phyloP scores from a whole-genome alignment of 2,888 invertebrate genomes.

The Keiferia lycopersicella region DNA sequence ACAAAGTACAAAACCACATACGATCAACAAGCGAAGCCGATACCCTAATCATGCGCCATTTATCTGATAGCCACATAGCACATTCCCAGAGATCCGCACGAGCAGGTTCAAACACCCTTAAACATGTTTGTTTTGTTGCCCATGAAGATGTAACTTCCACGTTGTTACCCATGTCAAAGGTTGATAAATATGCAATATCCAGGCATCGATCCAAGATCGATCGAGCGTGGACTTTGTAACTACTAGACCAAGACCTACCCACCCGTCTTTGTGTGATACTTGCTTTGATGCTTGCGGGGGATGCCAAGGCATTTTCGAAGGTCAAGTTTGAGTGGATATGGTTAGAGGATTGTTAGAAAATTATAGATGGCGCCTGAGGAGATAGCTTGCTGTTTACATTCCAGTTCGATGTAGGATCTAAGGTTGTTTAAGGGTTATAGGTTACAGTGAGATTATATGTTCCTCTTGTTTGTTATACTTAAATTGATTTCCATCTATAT shows the following conservation, averaged over 20 bases:
- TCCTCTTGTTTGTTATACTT: constrained; percentile 65
- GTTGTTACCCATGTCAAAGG: constrained; percentile 79
- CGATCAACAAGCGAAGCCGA: background rate
- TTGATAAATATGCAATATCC: constrained; percentile 81
- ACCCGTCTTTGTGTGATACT: background rate
- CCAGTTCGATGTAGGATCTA: constrained; percentile 66
- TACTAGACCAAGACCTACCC: constrained; percentile 42
- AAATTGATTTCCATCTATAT: constrained; percentile 60
- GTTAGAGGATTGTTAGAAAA: constrained; percentile 74
- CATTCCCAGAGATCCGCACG: constrained; percentile 38
- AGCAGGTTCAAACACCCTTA: constrained; percentile 54
- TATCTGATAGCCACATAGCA: constrained; percentile 24
- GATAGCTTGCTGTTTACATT: constrained; percentile 78
- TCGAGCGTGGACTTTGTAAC: constrained; percentile 65
- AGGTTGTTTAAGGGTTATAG: constrained; percentile 72
- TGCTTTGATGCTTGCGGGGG: background rate
- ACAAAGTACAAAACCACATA: constrained; percentile 17
- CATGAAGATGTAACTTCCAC: constrained; percentile 78
- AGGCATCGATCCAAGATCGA: constrained; percentile 72
- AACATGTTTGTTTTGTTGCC: constrained; percentile 69
- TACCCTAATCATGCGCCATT: constrained; percentile 25
- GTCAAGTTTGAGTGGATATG: constrained; percentile 54
- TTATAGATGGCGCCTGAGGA: constrained; percentile 80
- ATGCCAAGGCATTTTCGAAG: constrained; percentile 30
- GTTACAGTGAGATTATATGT: constrained; percentile 72